phyloP scores from a whole-genome alignment of 1,140 invertebrate species.

The Agrilus planipennis region DNA sequence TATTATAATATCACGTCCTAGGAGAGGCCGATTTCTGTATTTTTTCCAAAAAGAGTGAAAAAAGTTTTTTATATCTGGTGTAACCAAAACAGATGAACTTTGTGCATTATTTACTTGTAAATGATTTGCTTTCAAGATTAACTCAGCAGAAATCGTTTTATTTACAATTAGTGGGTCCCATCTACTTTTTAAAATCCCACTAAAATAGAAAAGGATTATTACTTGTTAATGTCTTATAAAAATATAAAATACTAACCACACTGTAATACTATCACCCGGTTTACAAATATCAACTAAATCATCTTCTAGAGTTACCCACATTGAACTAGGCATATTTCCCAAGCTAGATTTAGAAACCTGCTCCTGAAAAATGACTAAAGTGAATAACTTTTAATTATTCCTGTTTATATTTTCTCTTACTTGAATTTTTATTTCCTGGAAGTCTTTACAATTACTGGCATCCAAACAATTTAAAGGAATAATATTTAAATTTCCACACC shows the following conservation, averaged over 20 bases:
- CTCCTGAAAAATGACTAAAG: conserved; percentile 42
- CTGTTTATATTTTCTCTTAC: no score
- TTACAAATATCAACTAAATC: conserved; percentile 80
- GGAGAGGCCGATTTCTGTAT: conserved; percentile 48
- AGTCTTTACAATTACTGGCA: conserved; percentile 65
- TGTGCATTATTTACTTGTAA: conserved; percentile 61
- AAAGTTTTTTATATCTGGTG: conserved; percentile 57
- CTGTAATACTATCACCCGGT: conserved; percentile 76
- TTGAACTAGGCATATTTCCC: conserved; percentile 61
- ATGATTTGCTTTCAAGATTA: conserved; percentile 63
- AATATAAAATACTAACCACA: conserved; percentile 47
- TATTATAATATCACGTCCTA: conserved; percentile 65
- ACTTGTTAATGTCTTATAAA: neutral
- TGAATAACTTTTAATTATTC: conserved; percentile 8
- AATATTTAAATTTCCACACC: conserved; percentile 43
- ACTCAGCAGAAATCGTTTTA: conserved; percentile 53
- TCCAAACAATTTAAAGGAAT: conserved; percentile 40
- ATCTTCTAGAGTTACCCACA: conserved; percentile 72
- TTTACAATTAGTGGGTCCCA: conserved; percentile 52
- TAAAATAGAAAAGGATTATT: conserved; percentile 33
- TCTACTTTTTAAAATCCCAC: conserved; percentile 62
- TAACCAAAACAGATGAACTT: conserved; percentile 43
- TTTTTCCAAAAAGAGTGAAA: conserved; percentile 66
- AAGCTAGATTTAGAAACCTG: conserved; percentile 58
- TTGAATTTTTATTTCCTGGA: conserved; percentile 83